Conservation (phyloP, 2,113 vertebrate genomes). For the Chaetodon trifascialis region DNA sequence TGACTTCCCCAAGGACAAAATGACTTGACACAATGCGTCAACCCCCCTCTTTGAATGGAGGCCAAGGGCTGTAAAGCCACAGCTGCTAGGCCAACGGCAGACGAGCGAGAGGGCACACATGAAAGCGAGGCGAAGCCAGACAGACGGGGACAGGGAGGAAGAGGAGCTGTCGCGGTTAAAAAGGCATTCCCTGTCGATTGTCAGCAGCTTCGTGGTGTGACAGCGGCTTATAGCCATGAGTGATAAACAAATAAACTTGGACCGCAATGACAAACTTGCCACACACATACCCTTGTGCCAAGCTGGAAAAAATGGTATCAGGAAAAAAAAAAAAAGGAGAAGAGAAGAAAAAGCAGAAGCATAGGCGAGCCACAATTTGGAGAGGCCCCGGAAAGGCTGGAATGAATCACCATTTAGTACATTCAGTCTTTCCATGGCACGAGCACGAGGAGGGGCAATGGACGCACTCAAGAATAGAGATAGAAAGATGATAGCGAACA, state of each 20-base stretch:
- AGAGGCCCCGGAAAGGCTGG: conserved; percentile 72
- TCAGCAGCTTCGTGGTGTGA: conserved; percentile 53
- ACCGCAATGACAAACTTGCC: conserved; percentile 41
- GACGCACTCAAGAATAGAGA: conserved; percentile 29
- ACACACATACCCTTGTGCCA: conserved; percentile 52
- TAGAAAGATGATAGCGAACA: conserved; percentile 8
- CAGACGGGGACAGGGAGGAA: conserved; percentile 14
- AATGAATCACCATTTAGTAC: conserved; percentile 73
- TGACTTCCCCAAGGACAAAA: conserved; percentile 90
- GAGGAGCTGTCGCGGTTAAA: conserved; percentile 49
- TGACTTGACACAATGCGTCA: conserved; percentile 88
- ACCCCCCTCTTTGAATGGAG: conserved; percentile 76
- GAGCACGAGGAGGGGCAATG: conserved; percentile 38
- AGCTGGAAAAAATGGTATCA: conserved; percentile 57
- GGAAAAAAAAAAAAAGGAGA: conserved; percentile 63
- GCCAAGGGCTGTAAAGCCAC: conserved; percentile 76
- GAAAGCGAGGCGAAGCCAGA: conserved; percentile 37
- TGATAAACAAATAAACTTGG: conserved; percentile 62
- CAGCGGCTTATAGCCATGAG: conserved; percentile 48
- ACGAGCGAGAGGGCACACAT: conserved; percentile 57
- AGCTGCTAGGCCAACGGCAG: conserved; percentile 77
- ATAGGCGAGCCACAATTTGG: conserved; percentile 58
- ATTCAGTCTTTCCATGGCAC: conserved; percentile 75
- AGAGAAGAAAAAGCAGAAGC: conserved; percentile 76
- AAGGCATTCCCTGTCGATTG: conserved; percentile 40